Conservation (phyloP, 2,888 invertebrate species). For the Eurytoma californica region DNA sequence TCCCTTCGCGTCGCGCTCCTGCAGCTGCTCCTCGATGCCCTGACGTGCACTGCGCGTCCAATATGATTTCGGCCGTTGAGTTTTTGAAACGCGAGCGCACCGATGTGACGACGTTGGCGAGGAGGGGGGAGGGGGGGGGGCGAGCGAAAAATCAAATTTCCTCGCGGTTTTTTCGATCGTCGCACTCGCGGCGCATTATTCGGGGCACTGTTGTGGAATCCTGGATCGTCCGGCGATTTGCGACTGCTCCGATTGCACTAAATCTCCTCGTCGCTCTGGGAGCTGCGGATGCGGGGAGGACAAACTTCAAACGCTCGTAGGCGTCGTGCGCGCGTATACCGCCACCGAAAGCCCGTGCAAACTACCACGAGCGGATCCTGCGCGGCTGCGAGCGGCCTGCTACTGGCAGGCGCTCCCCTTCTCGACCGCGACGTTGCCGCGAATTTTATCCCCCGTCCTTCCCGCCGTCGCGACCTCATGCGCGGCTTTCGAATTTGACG, state of each 20-base stretch:
- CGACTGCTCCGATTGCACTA: background rate
- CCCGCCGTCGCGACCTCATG: no score
- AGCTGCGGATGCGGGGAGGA: constrained; percentile 4
- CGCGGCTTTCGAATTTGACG: no score
- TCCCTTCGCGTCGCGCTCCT: background rate
- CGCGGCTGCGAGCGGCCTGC: background rate
- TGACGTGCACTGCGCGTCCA: constrained; percentile 18
- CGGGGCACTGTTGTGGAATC: background rate
- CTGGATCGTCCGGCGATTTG: background rate
- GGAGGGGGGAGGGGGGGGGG: background rate
- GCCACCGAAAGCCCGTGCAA: constrained; percentile 19
- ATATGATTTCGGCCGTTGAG: constrained; percentile 66
- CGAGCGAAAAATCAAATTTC: background rate
- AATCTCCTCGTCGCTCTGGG: constrained; percentile 28
- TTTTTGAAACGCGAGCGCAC: constrained; percentile 67
- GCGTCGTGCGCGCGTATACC: constrained; percentile 46
- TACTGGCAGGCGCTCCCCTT: background rate
- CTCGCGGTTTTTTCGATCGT: background rate
- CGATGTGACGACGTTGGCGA: background rate
- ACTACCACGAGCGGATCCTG: constrained; percentile 7
- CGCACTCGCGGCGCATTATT: constrained; percentile 8
- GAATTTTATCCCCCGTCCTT: background rate
- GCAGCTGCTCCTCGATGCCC: constrained; percentile 9
- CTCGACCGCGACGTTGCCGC: constrained; percentile 29
- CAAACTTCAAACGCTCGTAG: constrained; percentile 44